Percentiles rank a stretch among this genome's conserved stretches.
These are phyloP conservation scores for Exephanes ischioxanthus DNA, from an alignment of 2,888 invertebrate genomes.

Conservation along the genomic window DNA sequence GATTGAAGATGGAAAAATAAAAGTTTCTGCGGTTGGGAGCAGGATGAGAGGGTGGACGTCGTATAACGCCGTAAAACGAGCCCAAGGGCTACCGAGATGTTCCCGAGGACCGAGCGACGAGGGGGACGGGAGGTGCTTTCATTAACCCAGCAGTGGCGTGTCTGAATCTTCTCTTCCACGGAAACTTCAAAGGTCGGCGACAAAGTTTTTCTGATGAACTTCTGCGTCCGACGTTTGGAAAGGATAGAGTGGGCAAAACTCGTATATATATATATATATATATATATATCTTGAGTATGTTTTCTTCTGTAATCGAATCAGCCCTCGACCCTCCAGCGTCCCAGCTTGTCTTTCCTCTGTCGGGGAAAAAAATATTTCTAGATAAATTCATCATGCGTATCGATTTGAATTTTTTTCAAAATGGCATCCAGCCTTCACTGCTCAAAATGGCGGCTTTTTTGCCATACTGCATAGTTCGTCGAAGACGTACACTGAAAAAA, in stretches of 20 bases:
- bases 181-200: constrained; percentile 57
- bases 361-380: background rate
- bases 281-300: constrained; percentile 34
- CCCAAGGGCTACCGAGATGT: constrained; percentile 40
- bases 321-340: constrained; percentile 38
- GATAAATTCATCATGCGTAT: background rate
- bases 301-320: constrained; percentile 53
- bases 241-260: background rate
- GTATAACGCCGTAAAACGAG: constrained; percentile 54
- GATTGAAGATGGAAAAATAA: constrained; percentile 45
- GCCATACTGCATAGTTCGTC: too few relatives aligned
- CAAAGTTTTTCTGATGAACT: constrained; percentile 49
- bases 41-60: constrained; percentile 32
- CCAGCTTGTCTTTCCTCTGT: constrained; percentile 25
- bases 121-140: constrained; percentile 48
- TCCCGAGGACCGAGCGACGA: background rate
- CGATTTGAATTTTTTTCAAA: background rate
- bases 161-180: constrained; percentile 33
- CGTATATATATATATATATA: background rate
- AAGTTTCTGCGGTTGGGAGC: constrained; percentile 54
- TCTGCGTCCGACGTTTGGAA: constrained; percentile 7
- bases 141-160: constrained; percentile 54
- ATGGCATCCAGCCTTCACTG: too few relatives aligned
- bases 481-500: too few relatives aligned
- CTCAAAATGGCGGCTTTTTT: too few relatives aligned